phyloP scores from a whole-genome alignment of 2,888 invertebrate species.

The Diploptera punctata region DNA sequence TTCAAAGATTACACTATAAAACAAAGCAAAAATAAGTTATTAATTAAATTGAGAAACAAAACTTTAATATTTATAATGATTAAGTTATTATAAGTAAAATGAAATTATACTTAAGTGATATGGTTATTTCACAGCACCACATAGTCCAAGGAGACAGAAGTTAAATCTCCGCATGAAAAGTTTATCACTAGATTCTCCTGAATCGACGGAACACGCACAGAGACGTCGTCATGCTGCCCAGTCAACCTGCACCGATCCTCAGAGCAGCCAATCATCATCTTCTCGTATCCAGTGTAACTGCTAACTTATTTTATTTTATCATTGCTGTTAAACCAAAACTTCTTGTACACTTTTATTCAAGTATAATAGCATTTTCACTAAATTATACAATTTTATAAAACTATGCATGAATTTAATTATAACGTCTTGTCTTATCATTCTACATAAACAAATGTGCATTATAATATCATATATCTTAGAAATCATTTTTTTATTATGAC shows the following conservation, averaged over 20 bases:
- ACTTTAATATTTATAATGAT: too few species aligned
- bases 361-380: too few species aligned
- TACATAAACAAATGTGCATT: too few species aligned
- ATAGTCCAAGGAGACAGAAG: slow-evolving; percentile 95
- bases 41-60: too few species aligned
- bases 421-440: too few species aligned
- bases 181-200: slow-evolving; percentile 94
- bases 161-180: slow-evolving; percentile 98
- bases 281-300: slow-evolving; percentile 66
- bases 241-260: slow-evolving; percentile 53
- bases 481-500: too few species aligned
- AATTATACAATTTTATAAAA: too few species aligned
- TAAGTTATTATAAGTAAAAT: too few species aligned
- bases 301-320: not conserved
- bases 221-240: slow-evolving; percentile 66
- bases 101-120: not conserved
- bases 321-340: not conserved
- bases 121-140: slow-evolving; percentile 74
- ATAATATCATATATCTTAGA: too few species aligned
- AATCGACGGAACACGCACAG: slow-evolving; percentile 84
- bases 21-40: too few species aligned
- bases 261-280: slow-evolving; percentile 62
- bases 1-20: too few species aligned
- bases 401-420: too few species aligned
- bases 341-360: not conserved